Conservation (phyloP, 2,113 vertebrate genomes). For the Gallinago paraguaiae region DNA sequence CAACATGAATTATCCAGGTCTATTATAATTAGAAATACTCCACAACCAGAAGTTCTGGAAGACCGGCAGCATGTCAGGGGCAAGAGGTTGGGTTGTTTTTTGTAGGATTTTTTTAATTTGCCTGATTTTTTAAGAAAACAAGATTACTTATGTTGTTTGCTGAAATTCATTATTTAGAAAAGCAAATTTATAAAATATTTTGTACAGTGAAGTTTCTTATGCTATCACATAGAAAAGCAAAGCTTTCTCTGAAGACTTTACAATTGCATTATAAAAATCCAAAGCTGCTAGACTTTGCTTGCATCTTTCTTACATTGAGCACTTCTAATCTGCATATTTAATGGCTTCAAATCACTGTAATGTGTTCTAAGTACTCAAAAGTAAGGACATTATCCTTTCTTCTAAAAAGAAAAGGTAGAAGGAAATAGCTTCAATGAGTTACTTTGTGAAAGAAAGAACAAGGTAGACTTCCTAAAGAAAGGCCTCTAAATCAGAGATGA, state of each 20-base stretch:
- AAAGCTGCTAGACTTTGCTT: neutral
- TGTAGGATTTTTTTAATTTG: neutral
- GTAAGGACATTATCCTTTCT: neutral
- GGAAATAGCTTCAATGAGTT: neutral
- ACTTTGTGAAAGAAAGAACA: slow-evolving; percentile 5
- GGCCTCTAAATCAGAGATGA: neutral
- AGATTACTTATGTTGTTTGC: neutral
- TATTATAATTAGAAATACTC: neutral
- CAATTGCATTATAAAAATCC: neutral
- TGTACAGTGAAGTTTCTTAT: neutral
- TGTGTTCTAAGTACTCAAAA: neutral
- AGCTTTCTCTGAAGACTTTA: neutral
- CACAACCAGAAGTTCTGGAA: neutral
- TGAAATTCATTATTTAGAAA: neutral
- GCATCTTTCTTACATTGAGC: neutral
- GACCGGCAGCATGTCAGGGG: neutral
- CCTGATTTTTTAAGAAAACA: neutral
- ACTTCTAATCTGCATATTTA: neutral
- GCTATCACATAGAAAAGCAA: neutral
- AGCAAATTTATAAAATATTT: neutral
- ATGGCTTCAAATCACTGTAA: neutral
- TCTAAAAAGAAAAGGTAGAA: neutral
- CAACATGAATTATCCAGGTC: neutral
- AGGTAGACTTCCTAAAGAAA: slow-evolving; percentile 34
- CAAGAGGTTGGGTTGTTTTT: neutral